A percentile compares a stretch with the other conserved stretches of the same genome.
Conservation (phyloP, 1,140 invertebrate genomes). For the Monomorium pharaonis region DNA sequence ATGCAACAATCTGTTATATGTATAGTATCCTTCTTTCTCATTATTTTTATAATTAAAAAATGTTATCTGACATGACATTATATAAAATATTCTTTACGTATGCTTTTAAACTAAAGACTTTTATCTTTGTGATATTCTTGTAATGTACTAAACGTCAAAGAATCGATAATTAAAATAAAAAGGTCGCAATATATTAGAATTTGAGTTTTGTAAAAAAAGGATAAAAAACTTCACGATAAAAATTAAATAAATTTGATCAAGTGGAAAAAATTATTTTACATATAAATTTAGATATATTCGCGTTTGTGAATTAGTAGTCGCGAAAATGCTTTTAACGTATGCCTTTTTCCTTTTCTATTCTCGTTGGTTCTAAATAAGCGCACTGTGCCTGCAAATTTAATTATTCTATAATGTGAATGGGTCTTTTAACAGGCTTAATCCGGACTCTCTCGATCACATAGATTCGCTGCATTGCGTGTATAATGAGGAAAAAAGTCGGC, state of each 20-base stretch:
- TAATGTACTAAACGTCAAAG: too few relatives aligned
- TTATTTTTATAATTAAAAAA: neutral
- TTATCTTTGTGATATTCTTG: neutral
- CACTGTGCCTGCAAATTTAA: constrained; percentile 36
- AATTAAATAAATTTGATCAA: constrained; percentile 10
- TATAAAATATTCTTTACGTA: neutral
- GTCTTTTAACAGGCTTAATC: constrained; percentile 30
- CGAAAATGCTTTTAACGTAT: constrained; percentile 36
- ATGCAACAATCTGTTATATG: neutral
- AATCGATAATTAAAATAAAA: neutral
- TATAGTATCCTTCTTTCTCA: neutral
- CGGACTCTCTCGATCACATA: neutral
- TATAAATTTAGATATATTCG: constrained; percentile 1
- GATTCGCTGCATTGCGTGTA: neutral
- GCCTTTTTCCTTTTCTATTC: neutral
- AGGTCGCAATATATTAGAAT: neutral
- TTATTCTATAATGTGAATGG: constrained; percentile 28
- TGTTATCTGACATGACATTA: neutral
- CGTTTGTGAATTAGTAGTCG: constrained; percentile 10
- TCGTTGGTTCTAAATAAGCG: constrained; percentile 1
- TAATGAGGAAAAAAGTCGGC: constrained; percentile 15
- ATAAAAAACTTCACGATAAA: neutral
- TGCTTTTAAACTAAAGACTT: neutral
- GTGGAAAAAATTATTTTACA: neutral
- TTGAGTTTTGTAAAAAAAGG: neutral